Base-by-base conservation (phyloP, 2,113 vertebrate genomes). In the Coreoperca whiteheadi region DNA sequence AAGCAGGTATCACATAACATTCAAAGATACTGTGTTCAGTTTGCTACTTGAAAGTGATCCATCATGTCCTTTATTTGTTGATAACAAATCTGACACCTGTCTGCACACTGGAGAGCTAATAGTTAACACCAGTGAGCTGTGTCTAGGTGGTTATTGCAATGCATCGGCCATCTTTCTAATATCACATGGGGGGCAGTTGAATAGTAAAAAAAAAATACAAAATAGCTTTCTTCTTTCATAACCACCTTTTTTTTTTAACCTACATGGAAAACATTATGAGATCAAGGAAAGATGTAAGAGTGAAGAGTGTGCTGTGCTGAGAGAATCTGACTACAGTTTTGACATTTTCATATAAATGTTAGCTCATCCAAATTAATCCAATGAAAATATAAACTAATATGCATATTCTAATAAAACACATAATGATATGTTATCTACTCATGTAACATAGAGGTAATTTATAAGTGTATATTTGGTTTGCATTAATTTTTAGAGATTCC, bases 81-180 rank as follows among this genome's bases (percentile, higher is more conserved):
- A 75, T 39, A 60, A 80, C 46, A 59, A 76, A 43, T 56, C 39
- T 21, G 50, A 32, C 39, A 68, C 48, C 73, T 46, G 60, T 46
- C 14, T 30, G 50, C 4, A 46, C 54, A 57, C n/a, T 28, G 23
- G 34, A 72, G 71, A 72, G 46, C 48, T 65, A 21, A 65, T 28
- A 21, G 48, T 43, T 61, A 66, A 61, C 43, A 34, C 18, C 80
- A 77, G 34, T 20, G 32, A 66, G 46, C 34, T 74, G 25, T 63
- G 43, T 74, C 32, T 51, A 5, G 8, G 43, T 20, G 66, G 39
- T 74, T 56, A 46, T 11, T 79, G 70, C 56, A 63, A 30, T 25
- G 50, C 32, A 71, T 51, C 46, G 64, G 30, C 4, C 50, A 32
- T 41, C 30, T 41, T 46, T 41, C 43, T 53, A 8, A 56, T n/a